phyloP scores from a whole-genome alignment of 30 jellyfish, hydroid and myxozoan species.

The Clytia hemisphaerica region DNA sequence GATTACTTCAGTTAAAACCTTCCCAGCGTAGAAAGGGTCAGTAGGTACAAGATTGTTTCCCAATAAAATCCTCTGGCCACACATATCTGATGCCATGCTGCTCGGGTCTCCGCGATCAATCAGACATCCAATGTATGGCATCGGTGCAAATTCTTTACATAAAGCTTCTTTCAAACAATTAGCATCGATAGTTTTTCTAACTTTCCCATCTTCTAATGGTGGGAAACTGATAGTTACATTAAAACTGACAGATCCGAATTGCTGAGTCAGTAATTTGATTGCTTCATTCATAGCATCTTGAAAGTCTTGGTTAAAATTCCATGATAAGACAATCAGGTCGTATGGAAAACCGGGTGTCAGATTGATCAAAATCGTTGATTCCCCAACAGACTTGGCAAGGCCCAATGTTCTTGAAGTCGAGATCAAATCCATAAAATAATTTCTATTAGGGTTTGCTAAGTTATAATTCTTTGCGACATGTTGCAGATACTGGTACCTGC shows the following conservation, averaged over 20 bases:
- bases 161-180: not conserved
- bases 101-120: constrained; percentile 46
- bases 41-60: constrained; percentile 37
- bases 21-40: constrained; percentile 32
- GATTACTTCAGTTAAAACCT: too few species aligned
- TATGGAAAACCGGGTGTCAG: constrained; percentile 34
- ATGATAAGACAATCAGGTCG: constrained; percentile 22
- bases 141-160: not conserved
- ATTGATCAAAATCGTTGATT: constrained; percentile 21
- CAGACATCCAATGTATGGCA: constrained; percentile 32
- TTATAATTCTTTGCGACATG: constrained; percentile 18
- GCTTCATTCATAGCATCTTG: constrained; percentile 43
- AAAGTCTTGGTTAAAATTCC: constrained; percentile 37
- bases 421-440: constrained; percentile 38
- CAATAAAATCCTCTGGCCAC: constrained; percentile 34
- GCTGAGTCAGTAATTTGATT: constrained; percentile 4
- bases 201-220: constrained; percentile 26
- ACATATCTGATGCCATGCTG: constrained; percentile 27
- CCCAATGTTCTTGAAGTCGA: constrained; percentile 13
- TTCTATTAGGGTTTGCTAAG: constrained; percentile 13
- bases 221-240: constrained; percentile 37
- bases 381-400: constrained; percentile 22
- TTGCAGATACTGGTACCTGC: constrained; percentile 21
- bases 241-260: constrained; percentile 26
- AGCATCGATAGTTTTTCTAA: constrained; percentile 10